Percentiles rank a stretch among this genome's conserved stretches.
Evolutionary conservation across 2,797 vertebrate species (phyloP).

Genomic region (Crenichthys baileyi): DNA sequence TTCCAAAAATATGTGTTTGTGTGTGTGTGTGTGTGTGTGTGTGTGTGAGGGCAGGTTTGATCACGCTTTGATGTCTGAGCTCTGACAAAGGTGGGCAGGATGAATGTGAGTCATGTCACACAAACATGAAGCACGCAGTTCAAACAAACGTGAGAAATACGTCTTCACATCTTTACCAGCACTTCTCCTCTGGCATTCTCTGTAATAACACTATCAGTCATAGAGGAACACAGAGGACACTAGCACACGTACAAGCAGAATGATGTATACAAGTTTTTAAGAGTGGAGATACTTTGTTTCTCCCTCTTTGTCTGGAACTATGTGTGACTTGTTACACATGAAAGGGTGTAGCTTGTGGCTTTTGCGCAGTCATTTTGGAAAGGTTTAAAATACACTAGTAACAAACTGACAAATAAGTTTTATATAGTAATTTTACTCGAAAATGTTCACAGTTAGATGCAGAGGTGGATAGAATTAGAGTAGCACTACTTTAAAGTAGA

Average conservation of each 20-base stretch:
- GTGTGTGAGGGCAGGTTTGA: constrained; percentile 46
- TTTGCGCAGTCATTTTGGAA: not conserved
- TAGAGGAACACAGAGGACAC: not conserved
- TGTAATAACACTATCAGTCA: not conserved
- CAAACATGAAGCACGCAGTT: constrained; percentile 11
- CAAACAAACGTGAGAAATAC: constrained; percentile 4
- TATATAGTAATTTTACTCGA: not conserved
- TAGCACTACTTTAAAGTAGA: not conserved
- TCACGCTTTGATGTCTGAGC: constrained; percentile 64
- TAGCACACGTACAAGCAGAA: not conserved
- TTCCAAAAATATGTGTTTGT: constrained; percentile 5
- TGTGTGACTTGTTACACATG: constrained; percentile 43
- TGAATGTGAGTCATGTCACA: constrained; percentile 41
- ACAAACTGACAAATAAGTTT: not conserved
- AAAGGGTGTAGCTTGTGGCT: not conserved
- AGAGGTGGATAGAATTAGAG: not conserved
- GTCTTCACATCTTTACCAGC: not conserved
- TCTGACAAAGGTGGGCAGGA: constrained; percentile 41
- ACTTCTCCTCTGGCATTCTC: not conserved
- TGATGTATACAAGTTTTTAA: constrained; percentile 1
- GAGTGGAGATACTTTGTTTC: constrained; percentile 9
- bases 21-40: not conserved
- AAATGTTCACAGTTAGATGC: not conserved
- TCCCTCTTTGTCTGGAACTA: constrained; percentile 31
- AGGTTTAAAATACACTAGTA: not conserved